Evolutionary conservation across 2,888 invertebrate genomes (phyloP).

Genomic region (Oxyteleia sp.): DNA sequence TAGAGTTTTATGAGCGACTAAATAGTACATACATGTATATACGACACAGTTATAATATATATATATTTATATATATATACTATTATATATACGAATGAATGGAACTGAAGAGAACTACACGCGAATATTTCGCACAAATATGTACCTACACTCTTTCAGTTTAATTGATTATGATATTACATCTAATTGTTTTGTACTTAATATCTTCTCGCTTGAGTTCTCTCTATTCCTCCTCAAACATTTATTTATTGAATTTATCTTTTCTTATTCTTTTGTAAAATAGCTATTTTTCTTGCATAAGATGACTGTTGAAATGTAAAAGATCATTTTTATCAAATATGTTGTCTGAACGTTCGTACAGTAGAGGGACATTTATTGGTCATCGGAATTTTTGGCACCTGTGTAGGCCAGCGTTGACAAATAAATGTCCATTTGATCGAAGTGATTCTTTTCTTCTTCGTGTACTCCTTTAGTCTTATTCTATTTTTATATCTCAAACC

Average conservation of each 20-base stretch:
- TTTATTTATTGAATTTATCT: constrained; percentile 63
- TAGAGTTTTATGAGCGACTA: constrained; percentile 35
- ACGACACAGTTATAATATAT: constrained; percentile 40
- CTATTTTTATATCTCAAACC: constrained; percentile 69
- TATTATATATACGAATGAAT: constrained; percentile 47
- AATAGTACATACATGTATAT: constrained; percentile 60
- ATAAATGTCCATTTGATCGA: constrained; percentile 48
- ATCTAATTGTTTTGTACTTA: constrained; percentile 80
- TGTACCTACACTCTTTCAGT: constrained; percentile 73
- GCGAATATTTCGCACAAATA: constrained; percentile 64
- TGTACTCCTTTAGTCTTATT: constrained; percentile 69
- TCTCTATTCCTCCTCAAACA: constrained; percentile 57
- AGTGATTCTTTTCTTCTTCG: constrained; percentile 51
- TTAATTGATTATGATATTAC: constrained; percentile 77
- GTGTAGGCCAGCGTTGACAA: constrained; percentile 22
- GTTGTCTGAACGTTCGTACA: constrained; percentile 27
- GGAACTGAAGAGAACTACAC: constrained; percentile 57
- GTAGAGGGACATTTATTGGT: constrained; percentile 42
- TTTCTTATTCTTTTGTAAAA: constrained; percentile 65
- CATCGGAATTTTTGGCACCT: constrained; percentile 13
- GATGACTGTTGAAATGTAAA: constrained; percentile 38
- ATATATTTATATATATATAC: too few species aligned
- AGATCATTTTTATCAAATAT: constrained; percentile 34
- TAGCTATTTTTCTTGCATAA: constrained; percentile 48
- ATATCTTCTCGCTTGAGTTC: constrained; percentile 74